Conservation (phyloP, 2,113 vertebrate species). For the Hystrix cristata region DNA sequence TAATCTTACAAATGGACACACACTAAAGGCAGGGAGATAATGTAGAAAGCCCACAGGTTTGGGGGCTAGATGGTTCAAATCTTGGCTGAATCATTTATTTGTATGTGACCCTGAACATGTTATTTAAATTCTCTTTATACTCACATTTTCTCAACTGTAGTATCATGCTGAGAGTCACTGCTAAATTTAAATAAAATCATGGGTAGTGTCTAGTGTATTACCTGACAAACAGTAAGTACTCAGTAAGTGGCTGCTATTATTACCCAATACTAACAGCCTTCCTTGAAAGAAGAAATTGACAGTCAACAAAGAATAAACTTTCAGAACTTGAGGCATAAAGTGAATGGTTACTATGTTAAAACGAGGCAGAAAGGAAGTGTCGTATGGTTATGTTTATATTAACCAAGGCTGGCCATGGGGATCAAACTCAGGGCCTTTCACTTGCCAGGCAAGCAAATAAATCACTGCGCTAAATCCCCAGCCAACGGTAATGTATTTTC, state of each 20-base stretch:
- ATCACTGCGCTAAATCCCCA: too few species aligned
- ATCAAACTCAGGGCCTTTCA: not conserved
- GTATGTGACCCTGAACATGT: not conserved
- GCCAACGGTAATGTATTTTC: not conserved
- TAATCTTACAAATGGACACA: not conserved
- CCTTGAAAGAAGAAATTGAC: conserved; percentile 16
- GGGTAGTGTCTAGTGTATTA: not conserved
- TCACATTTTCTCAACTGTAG: not conserved
- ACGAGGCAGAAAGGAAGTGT: not conserved
- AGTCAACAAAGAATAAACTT: not conserved
- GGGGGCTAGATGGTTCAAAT: not conserved
- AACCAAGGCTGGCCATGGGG: not conserved
- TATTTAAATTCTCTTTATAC: not conserved
- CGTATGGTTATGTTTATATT: not conserved
- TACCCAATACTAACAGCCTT: not conserved
- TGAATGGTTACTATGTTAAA: not conserved
- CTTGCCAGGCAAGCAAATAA: too few species aligned
- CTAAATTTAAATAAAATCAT: conserved; percentile 19
- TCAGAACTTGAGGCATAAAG: not conserved
- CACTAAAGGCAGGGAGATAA: not conserved
- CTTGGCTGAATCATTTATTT: not conserved
- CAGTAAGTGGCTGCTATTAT: not conserved
- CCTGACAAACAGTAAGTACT: not conserved
- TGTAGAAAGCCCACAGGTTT: not conserved
- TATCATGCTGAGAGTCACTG: conserved; percentile 1